A percentile compares a stretch with the other conserved stretches of the same genome.
Evolutionary conservation across 2,888 invertebrate species (phyloP).

Genomic region (Druceiella hillmani): DNA sequence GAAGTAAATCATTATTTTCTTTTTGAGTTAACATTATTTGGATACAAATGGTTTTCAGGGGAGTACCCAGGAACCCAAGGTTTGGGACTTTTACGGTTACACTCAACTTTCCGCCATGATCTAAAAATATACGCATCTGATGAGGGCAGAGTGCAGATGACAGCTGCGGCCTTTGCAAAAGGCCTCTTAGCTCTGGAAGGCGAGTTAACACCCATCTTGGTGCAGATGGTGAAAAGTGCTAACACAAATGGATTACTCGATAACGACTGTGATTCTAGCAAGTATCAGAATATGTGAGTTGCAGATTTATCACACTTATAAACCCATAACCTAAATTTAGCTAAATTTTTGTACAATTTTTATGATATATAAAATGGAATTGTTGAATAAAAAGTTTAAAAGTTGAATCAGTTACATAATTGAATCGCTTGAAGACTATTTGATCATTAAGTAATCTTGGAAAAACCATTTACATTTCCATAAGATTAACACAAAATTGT

Average conservation of each 20-base stretch:
- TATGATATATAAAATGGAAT: too few species aligned
- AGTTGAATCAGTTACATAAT: too few species aligned
- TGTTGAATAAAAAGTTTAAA: too few species aligned
- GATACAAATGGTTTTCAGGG: constrained; percentile 45
- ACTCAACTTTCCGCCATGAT: constrained; percentile 98
- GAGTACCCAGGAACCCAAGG: constrained; percentile 94
- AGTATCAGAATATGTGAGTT: constrained; percentile 88
- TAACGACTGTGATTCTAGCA: constrained; percentile 96
- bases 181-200: constrained; percentile 96
- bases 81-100: constrained; percentile 84
- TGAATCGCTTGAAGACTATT: too few species aligned
- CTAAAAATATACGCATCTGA: constrained; percentile 99
- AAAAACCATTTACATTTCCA: too few species aligned
- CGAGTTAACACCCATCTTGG: constrained; percentile 96
- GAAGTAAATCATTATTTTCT: constrained; percentile 1
- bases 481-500: too few species aligned
- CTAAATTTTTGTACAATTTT: constrained; percentile 5
- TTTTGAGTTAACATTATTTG: too few species aligned
- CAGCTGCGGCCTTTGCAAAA: constrained; percentile 99
- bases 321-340: constrained; percentile 3
- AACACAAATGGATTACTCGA: constrained; percentile 97
- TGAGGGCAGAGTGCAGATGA: constrained; percentile 99
- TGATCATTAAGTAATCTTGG: too few species aligned
- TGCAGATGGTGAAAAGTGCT: constrained; percentile 99
- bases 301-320: too few species aligned